Percentiles rank a stretch among this genome's conserved stretches.
phyloP scores from a whole-genome alignment of 2,113 vertebrate species.

The Microcebus griseorufus region DNA sequence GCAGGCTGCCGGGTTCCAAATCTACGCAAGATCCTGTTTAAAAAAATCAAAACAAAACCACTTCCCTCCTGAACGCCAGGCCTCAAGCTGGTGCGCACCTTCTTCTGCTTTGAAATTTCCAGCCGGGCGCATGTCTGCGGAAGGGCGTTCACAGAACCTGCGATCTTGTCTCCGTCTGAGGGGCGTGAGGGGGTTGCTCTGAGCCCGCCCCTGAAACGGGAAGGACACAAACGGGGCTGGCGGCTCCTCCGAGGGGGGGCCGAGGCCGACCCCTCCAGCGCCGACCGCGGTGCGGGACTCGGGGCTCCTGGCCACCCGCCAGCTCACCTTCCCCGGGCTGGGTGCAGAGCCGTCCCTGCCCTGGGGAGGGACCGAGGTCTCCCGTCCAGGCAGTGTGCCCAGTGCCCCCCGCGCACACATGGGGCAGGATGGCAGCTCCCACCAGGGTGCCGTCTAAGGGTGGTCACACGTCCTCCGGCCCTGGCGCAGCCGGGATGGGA shows the following conservation, averaged over 20 bases:
- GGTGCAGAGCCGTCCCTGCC: not conserved
- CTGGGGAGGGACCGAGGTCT: not conserved
- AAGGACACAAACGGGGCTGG: not conserved
- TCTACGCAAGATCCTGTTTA: not conserved
- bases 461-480: rapidly evolving
- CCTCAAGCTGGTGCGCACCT: not conserved
- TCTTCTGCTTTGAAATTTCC: not conserved
- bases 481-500: too few relatives aligned
- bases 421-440: not conserved
- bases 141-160: too few relatives aligned
- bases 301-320: not conserved
- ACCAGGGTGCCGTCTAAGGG: not conserved
- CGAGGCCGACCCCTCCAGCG: not conserved
- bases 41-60: not conserved
- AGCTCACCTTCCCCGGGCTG: not conserved
- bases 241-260: rapidly evolving
- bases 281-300: not conserved
- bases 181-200: too few relatives aligned
- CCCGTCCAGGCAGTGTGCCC: not conserved
- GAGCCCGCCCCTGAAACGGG: not conserved
- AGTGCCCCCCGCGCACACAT: rapidly evolving
- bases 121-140: rapidly evolving
- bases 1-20: not conserved
- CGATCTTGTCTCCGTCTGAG: not conserved
- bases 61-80: rapidly evolving